Evolutionary conservation across 2,113 vertebrate genomes (phyloP).

Genomic region (Hassar affinis): DNA sequence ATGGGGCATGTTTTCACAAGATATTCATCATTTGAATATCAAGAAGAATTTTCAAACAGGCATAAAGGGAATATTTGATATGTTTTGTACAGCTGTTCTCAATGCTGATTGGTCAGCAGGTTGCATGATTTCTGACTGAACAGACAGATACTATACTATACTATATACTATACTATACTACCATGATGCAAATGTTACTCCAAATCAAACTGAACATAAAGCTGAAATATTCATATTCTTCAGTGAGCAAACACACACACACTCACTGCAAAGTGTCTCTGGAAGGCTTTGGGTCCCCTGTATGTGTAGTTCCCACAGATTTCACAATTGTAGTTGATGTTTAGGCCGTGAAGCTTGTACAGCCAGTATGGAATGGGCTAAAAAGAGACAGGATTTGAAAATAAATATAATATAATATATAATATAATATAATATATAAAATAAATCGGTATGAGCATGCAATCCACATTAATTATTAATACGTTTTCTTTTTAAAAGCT

Average conservation of each 20-base stretch:
- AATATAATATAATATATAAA: no score
- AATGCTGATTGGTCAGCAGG: not conserved
- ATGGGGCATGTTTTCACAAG: not conserved
- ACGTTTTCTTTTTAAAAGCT: no score
- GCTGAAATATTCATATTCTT: no score
- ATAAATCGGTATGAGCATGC: not conserved
- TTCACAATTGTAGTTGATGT: constrained; percentile 99
- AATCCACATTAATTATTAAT: no score
- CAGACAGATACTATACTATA: not conserved
- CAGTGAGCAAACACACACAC: not conserved
- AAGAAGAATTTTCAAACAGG: not conserved
- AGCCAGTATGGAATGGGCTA: constrained; percentile 97
- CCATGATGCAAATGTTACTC: not conserved
- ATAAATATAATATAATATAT: no score
- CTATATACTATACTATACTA: not conserved
- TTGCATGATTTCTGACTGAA: not conserved
- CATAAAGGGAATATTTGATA: not conserved
- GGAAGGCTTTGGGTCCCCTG: constrained; percentile 95
- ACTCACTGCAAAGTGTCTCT: constrained; percentile 88
- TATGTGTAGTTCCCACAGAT: constrained; percentile 99
- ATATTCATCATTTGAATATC: not conserved
- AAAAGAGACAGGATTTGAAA: constrained; percentile 31
- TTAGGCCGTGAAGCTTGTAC: constrained; percentile 93
- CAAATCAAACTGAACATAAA: no score
- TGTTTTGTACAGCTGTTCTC: not conserved